These are phyloP conservation scores for Pseudorasbora parva DNA, from an alignment of 2,113 vertebrate genomes.

Conservation along the genomic window DNA sequence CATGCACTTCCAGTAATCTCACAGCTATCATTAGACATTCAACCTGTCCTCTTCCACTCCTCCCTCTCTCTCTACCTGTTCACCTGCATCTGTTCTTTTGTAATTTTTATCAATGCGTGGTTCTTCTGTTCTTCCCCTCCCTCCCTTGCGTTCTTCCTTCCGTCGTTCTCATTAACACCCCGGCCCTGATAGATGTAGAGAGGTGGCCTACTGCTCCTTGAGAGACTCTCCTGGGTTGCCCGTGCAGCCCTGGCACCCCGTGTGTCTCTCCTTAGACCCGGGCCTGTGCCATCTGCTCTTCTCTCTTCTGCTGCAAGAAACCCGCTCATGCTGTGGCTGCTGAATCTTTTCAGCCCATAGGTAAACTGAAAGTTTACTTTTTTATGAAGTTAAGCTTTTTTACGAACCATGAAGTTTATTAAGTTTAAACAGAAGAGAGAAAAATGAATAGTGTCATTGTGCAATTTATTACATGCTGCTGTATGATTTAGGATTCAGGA, in stretches of 20 bases:
- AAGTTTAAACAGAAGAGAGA: neutral
- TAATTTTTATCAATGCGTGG: constrained; percentile 43
- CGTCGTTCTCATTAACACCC: constrained; percentile 67
- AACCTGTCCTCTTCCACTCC: constrained; percentile 46
- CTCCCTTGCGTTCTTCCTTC: constrained; percentile 33
- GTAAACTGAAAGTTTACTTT: constrained; percentile 7
- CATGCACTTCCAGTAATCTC: constrained; percentile 9
- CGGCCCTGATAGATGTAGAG: constrained; percentile 64
- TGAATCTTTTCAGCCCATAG: neutral
- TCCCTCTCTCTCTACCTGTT: constrained; percentile 38
- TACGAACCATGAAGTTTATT: neutral
- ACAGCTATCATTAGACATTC: neutral
- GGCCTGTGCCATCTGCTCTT: constrained; percentile 69
- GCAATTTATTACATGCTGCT: neutral
- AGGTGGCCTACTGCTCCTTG: constrained; percentile 44
- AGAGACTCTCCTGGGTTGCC: constrained; percentile 29
- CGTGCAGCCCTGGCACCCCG: constrained; percentile 51
- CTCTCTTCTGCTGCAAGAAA: constrained; percentile 7
- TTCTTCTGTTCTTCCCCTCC: constrained; percentile 40
- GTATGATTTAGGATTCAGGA: neutral
- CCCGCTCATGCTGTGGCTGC: neutral
- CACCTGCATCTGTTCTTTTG: constrained; percentile 52
- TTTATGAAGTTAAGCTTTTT: too few species aligned
- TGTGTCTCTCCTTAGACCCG: constrained; percentile 37
- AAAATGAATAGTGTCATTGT: neutral